A percentile compares a stretch with the other conserved stretches of the same genome.
These are phyloP conservation scores for Microcaecilia unicolor DNA, from an alignment of 2,797 vertebrate species.

Conservation along the genomic window DNA sequence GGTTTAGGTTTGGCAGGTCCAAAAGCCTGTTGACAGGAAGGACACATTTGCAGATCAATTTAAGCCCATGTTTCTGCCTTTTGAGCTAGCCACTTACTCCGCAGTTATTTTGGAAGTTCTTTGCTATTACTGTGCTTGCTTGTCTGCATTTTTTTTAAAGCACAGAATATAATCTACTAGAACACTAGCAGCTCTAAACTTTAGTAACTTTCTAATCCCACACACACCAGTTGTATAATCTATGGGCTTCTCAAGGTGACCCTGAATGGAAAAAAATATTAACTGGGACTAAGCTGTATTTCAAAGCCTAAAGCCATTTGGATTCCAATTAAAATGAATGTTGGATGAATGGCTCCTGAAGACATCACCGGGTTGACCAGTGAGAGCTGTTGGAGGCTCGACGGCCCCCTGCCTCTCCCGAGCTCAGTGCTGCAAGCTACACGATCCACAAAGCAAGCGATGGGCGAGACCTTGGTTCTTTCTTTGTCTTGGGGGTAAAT, in stretches of 20 bases:
- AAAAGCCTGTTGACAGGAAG: conserved; percentile 15
- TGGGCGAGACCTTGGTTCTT: conserved; percentile 72
- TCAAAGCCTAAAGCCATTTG: conserved; percentile 60
- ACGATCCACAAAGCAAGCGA: conserved; percentile 59
- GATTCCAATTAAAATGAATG: conserved; percentile 65
- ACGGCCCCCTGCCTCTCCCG: conserved; percentile 54
- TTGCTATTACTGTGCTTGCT: conserved; percentile 46
- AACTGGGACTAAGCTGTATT: conserved; percentile 53
- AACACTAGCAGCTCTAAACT: conserved; percentile 55
- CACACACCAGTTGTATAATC: conserved; percentile 43
- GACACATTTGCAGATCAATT: conserved; percentile 21
- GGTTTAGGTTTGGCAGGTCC: conserved; percentile 10
- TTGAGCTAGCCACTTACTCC: conserved; percentile 48
- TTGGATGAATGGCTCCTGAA: conserved; percentile 67
- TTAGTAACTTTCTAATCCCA: conserved; percentile 59
- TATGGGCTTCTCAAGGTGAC: conserved; percentile 40
- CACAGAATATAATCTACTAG: conserved; percentile 59
- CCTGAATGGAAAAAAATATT: conserved; percentile 31
- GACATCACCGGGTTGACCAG: conserved; percentile 65
- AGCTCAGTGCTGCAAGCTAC: conserved; percentile 62
- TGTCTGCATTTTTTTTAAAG: conserved; percentile 45
- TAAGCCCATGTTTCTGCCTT: conserved; percentile 45
- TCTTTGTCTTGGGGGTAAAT: conserved; percentile 86
- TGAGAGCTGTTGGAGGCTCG: conserved; percentile 60
- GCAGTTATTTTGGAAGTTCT: conserved; percentile 37